Evolutionary conservation across 2,113 vertebrate genomes (phyloP).

Genomic region (Hippocampus barbouri): DNA sequence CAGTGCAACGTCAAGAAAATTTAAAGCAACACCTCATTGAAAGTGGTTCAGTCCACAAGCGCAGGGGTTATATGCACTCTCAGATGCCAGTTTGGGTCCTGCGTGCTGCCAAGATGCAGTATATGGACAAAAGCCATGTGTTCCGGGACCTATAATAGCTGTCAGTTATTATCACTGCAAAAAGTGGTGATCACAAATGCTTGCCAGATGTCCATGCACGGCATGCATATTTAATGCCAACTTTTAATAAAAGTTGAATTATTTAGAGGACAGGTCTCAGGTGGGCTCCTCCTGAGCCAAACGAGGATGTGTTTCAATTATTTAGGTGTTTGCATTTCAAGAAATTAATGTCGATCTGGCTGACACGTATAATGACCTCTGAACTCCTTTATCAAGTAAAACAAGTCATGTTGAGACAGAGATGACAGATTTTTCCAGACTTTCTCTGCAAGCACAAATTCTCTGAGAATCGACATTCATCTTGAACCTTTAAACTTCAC

Average conservation of each 20-base stretch:
- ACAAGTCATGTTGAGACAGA: slow-evolving; percentile 8
- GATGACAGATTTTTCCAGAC: not conserved
- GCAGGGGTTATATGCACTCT: not conserved
- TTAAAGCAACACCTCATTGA: not conserved
- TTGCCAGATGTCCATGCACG: slow-evolving; percentile 43
- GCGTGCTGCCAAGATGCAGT: not conserved
- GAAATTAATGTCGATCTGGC: slow-evolving; percentile 8
- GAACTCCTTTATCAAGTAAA: not conserved
- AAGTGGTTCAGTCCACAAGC: no score
- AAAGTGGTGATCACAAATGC: slow-evolving; percentile 46
- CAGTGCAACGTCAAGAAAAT: not conserved
- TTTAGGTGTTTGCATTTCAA: slow-evolving; percentile 36
- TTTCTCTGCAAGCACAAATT: not conserved
- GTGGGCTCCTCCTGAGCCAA: slow-evolving; percentile 56
- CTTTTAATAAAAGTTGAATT: slow-evolving; percentile 74
- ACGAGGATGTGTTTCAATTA: slow-evolving; percentile 59
- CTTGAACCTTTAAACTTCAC: not conserved
- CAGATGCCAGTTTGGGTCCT: not conserved
- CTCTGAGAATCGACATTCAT: not conserved
- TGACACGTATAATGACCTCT: slow-evolving; percentile 40
- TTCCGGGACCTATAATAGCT: slow-evolving; percentile 15
- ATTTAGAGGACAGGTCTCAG: slow-evolving; percentile 64
- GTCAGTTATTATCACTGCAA: slow-evolving; percentile 31
- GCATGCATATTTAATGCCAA: slow-evolving; percentile 67
- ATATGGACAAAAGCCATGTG: not conserved